Base-by-base conservation (phyloP, 2,113 vertebrate genomes). In the Camelus dromedarius region DNA sequence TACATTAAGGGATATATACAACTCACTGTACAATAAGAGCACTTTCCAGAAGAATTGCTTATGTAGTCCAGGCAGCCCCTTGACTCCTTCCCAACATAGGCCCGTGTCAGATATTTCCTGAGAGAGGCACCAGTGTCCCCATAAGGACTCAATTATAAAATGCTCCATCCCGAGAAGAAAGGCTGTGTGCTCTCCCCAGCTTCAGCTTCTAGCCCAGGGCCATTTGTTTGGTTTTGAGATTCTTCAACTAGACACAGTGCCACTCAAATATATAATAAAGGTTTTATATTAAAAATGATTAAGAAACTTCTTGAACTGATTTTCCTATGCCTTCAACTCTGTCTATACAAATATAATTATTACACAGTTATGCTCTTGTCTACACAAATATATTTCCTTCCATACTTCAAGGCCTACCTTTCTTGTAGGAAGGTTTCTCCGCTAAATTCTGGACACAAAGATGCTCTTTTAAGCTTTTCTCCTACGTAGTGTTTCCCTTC, bases 231-330 rank as follows among this genome's bases (percentile, higher is more conserved):
- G 11, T 91, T 69, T 93, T 56, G 22, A 96, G 48, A 80, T 66
- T 89, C 42, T 19, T 30, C 67, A 82, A 89, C 60, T 88, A 89
- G 52, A n/a, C 70, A 67, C 19, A 72, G 24, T 75, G 35, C 35
- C 35, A 91, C 11, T 79, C 19, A 93, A 86, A 70, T 83, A 69
- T 70, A 38, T 2, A 66, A 14, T 91, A 56, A 64, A 46, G 4
- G 77, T 93, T 96, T 96, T 87, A 67, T 70, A 77, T 70, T 85
- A 56, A 84, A 89, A 79, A 35, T 26, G 9, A 69, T 76, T 80
- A 76, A 77, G 77, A 86, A 87, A 1, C 42, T 96, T 87, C 60
- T 87, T 75, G 35, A 84, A 77, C 87, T 56, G 70, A 84, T 77
- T 62, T 12, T 89, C n/a, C 15, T 50, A 30, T 92, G 38, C 50